Evolutionary conservation across 2,888 invertebrate species (phyloP), one percentile per base, ranked within the genome.

Genomic region (Strigamia maritima): DNA sequence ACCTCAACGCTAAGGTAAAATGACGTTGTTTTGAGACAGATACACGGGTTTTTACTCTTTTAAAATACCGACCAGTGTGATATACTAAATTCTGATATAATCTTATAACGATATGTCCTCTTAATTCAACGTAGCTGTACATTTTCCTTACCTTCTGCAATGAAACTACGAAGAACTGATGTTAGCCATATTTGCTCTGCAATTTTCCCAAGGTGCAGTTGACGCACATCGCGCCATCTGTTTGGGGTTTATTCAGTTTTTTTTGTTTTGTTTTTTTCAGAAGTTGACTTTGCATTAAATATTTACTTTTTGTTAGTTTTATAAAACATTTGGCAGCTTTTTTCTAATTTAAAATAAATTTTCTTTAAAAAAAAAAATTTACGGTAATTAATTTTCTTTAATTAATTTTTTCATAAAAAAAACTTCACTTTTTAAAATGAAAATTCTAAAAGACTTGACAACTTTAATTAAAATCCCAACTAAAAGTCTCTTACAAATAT

Each of bases 121-220:
- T 70, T 28, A 70, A 70, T 26, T 70, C 28, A 38, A 35, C 40
- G 24, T 40, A 75, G 26, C 22, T 35, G 19, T 16, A 35, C 22
- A 75, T 75, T 75, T 77, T 44, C 22, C 78, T 78, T 78, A 78
- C 78, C 78, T 78, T 78, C 65, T 60, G 78, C 78, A 78, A 60
- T 31, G 60, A 78, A 78, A 78, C 28, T 78, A 78, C 35, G 35
- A 44, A 78, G 78, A 78, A 65, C 60, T 65, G 35, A 78, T 31
- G 78, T 65, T 60, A 65, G 78, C 78, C 78, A 78, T 78, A n/a
- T 40, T 65, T 28, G 65, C 65, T 78, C 78, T 31, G 78, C 65
- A 60, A 65, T 78, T 78, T 78, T 35, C 35, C 78, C 78, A 38
- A 77, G 44, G 35, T 75, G 76, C 40, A 40, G 76, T 75, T 75